These are phyloP conservation scores for Vidua macroura DNA, from an alignment of 2,113 vertebrate species.

Conservation along the genomic window DNA sequence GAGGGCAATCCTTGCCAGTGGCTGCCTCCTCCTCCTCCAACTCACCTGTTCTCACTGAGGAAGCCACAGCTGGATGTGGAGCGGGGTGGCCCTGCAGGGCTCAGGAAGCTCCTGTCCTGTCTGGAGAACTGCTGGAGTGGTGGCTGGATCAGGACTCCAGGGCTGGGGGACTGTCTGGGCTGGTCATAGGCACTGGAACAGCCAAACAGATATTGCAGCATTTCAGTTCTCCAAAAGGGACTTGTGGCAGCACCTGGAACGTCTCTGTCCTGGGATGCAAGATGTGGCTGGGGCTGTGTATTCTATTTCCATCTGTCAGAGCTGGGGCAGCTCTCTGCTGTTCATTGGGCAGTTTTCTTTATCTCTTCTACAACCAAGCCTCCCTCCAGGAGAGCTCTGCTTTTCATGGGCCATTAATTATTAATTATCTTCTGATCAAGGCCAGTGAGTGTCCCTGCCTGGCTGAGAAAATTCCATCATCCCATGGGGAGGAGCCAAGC, in stretches of 20 bases:
- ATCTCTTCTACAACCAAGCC: neutral
- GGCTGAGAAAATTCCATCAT: neutral
- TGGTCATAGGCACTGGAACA: slow-evolving; percentile 88
- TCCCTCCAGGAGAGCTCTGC: neutral
- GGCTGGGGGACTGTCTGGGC: slow-evolving; percentile 82
- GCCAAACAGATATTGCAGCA: neutral
- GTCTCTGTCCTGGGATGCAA: neutral
- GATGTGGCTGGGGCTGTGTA: neutral
- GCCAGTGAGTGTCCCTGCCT: neutral
- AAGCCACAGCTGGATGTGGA: slow-evolving; percentile 81
- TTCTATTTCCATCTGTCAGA: neutral
- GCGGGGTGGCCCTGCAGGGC: slow-evolving; percentile 73
- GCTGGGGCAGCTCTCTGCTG: neutral
- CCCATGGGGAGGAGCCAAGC: neutral
- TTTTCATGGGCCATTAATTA: neutral
- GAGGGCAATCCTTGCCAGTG: neutral
- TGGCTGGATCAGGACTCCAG: slow-evolving; percentile 77
- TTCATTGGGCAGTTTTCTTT: neutral
- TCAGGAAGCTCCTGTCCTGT: slow-evolving; percentile 85
- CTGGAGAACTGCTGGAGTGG: slow-evolving; percentile 84
- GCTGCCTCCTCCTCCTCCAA: neutral
- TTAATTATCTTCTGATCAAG: neutral
- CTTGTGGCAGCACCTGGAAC: neutral
- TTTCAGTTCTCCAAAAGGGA: neutral
- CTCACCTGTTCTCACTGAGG: slow-evolving; percentile 79